These are phyloP conservation scores for Rhabdomys dilectus DNA, from an alignment of 2,113 vertebrate genomes.

Conservation along the genomic window DNA sequence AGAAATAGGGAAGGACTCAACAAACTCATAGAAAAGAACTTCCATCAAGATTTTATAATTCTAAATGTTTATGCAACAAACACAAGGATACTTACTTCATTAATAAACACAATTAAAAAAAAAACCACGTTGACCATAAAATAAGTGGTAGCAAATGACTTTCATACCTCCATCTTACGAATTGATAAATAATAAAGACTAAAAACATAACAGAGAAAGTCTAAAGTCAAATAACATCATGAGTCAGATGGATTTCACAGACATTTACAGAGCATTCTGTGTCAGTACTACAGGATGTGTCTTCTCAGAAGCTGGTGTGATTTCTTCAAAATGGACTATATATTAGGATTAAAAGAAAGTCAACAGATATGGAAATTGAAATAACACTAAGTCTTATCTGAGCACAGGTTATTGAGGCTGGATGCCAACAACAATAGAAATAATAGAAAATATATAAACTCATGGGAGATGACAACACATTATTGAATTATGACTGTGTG, in stretches of 20 bases:
- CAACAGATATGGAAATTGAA: neutral
- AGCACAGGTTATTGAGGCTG: neutral
- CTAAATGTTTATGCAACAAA: neutral
- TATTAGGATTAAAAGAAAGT: neutral
- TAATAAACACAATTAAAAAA: neutral
- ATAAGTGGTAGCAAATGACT: neutral
- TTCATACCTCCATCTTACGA: neutral
- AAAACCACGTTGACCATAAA: neutral
- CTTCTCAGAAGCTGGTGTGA: neutral
- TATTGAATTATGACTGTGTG: neutral
- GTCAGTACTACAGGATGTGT: neutral
- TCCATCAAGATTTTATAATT: neutral
- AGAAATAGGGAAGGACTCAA: neutral
- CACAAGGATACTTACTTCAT: neutral
- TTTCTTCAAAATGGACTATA: neutral
- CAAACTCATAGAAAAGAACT: neutral
- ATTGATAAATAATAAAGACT: neutral
- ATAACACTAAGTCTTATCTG: neutral
- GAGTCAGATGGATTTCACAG: neutral
- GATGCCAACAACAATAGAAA: neutral
- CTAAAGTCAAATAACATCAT: neutral
- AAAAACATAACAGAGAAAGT: neutral
- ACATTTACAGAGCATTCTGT: neutral
- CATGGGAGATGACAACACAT: neutral
- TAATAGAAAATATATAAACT: neutral